Conservation (phyloP, 2,888 invertebrate species). For the Dasypolia templi region DNA sequence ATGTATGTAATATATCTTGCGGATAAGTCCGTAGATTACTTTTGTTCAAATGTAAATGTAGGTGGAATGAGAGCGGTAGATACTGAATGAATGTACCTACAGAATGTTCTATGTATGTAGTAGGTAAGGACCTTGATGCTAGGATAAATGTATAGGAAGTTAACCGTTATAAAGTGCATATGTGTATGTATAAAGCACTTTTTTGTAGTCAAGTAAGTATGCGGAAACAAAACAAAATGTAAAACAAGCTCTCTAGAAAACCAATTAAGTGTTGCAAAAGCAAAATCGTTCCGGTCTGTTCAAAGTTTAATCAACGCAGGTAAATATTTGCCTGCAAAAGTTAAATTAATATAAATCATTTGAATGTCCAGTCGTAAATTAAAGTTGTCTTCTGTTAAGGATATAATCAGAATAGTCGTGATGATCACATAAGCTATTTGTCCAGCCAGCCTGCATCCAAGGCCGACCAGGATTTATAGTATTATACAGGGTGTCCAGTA, state of each 20-base stretch:
- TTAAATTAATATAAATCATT: conserved; percentile 17
- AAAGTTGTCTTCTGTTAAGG: conserved; percentile 25
- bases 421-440: conserved; percentile 30
- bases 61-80: conserved; percentile 3
- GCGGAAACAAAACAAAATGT: background rate
- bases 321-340: conserved; percentile 14
- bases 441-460: conserved; percentile 36
- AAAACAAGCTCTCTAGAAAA: background rate
- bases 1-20: conserved; percentile 42
- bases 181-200: background rate
- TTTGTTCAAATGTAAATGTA: conserved; percentile 41
- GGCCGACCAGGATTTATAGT: conserved; percentile 27
- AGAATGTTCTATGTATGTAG: background rate
- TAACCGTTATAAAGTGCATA: no score
- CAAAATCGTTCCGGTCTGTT: background rate
- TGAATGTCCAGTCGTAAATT: conserved; percentile 31
- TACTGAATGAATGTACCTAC: conserved; percentile 2
- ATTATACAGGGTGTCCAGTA: no score
- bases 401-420: conserved; percentile 48
- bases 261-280: background rate
- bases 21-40: conserved; percentile 32
- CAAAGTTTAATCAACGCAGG: no score
- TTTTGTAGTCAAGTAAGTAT: background rate
- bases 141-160: background rate
- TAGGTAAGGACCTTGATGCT: conserved; percentile 4